These are phyloP conservation scores for Falco rusticolus DNA, from an alignment of 2,797 vertebrate species.

Conservation along the genomic window DNA sequence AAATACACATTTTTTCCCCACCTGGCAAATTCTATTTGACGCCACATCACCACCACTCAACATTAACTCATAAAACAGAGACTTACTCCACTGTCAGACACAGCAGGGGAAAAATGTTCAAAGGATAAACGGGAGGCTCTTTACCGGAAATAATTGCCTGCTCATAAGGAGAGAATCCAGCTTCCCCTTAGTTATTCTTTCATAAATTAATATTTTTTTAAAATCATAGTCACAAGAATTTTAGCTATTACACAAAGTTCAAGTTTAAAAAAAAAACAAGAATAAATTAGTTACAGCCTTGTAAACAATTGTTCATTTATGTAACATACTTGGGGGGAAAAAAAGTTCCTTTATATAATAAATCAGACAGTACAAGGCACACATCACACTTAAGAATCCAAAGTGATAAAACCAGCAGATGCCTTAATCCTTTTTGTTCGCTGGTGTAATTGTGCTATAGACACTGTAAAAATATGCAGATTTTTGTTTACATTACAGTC, in stretches of 20 bases:
- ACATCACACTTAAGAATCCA: constrained; percentile 80
- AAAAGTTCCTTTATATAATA: constrained; percentile 80
- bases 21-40: constrained; percentile 66
- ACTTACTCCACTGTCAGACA: constrained; percentile 68
- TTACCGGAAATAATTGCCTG: constrained; percentile 64
- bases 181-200: constrained; percentile 79
- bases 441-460: constrained; percentile 63
- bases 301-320: constrained; percentile 85
- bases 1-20: constrained; percentile 52
- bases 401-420: constrained; percentile 67
- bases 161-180: constrained; percentile 81
- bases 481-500: constrained; percentile 55
- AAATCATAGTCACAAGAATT: constrained; percentile 80
- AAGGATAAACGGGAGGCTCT: constrained; percentile 49
- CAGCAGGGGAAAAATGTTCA: constrained; percentile 57
- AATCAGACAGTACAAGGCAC: constrained; percentile 96
- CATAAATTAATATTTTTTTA: constrained; percentile 85
- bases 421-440: constrained; percentile 28
- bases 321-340: constrained; percentile 76
- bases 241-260: constrained; percentile 79
- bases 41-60: constrained; percentile 68
- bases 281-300: constrained; percentile 91
- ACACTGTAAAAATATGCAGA: constrained; percentile 54
- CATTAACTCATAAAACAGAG: constrained; percentile 64
- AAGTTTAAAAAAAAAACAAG: constrained; percentile 79